Evolutionary conservation across 2,797 vertebrate genomes (phyloP).

Genomic region (Neopelma chrysocephalum): DNA sequence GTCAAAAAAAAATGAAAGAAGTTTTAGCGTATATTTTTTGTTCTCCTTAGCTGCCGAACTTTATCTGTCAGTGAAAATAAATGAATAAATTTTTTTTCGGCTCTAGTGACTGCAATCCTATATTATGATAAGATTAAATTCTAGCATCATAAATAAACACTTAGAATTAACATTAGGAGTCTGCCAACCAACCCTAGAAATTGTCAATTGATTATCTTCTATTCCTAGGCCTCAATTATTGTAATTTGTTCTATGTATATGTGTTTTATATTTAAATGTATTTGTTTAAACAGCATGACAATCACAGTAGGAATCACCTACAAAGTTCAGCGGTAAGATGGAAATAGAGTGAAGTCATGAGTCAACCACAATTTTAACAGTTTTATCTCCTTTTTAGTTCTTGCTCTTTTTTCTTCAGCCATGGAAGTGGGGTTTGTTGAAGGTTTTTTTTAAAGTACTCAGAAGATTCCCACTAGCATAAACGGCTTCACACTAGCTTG

Average conservation of each 20-base stretch:
- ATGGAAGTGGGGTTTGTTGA: background rate
- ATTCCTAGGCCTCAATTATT: background rate
- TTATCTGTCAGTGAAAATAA: constrained; percentile 35
- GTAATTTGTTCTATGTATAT: background rate
- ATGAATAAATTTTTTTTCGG: background rate
- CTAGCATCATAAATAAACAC: constrained; percentile 44
- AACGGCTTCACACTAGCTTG: background rate
- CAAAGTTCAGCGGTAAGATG: background rate
- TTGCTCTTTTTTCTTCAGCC: background rate
- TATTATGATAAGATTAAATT: constrained; percentile 22
- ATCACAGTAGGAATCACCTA: background rate
- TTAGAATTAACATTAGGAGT: constrained; percentile 33
- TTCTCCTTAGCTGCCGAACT: constrained; percentile 35
- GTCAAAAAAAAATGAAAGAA: background rate
- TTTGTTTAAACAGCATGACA: background rate
- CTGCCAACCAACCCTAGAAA: constrained; percentile 25
- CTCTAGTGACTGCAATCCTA: constrained; percentile 11
- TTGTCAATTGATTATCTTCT: constrained; percentile 22
- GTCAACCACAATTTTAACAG: background rate
- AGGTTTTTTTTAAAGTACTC: background rate
- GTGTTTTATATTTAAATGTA: background rate
- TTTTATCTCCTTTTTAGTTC: background rate
- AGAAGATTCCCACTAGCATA: background rate
- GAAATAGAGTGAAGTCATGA: background rate
- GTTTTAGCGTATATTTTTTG: background rate